These are phyloP conservation scores for Spheniscus mendiculus DNA, from an alignment of 2,113 vertebrate species.

Conservation along the genomic window DNA sequence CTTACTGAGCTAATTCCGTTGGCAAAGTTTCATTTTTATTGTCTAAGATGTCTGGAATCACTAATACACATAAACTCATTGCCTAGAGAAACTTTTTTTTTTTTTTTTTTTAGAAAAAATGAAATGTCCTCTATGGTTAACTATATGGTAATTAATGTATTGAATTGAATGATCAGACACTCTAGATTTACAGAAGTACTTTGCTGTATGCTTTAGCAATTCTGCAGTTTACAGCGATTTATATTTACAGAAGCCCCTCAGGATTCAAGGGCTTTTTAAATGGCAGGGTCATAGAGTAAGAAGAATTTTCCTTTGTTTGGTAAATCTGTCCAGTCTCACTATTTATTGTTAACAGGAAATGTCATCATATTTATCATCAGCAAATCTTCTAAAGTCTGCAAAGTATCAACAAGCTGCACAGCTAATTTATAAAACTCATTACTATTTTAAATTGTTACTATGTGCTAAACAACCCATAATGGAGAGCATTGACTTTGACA, in stretches of 20 bases:
- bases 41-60: not conserved
- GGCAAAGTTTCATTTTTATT: not conserved
- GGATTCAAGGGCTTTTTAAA: not conserved
- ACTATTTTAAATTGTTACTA: not conserved
- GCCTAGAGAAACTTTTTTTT: not conserved
- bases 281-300: not conserved
- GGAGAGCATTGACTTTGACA: not conserved
- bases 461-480: not conserved
- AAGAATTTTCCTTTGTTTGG: constrained; percentile 16
- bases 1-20: not conserved
- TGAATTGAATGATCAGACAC: not conserved
- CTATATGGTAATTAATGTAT: not conserved
- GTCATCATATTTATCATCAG: not conserved
- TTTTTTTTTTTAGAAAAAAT: not conserved
- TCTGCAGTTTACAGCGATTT: not conserved
- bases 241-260: not conserved
- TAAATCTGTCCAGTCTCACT: not conserved
- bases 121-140: not conserved
- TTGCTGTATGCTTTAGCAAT: not conserved
- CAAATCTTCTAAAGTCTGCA: not conserved
- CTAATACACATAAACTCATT: not conserved
- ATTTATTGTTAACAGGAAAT: constrained; percentile 7
- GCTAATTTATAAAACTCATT: not conserved
- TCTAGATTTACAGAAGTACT: not conserved
- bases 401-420: not conserved